phyloP scores from a whole-genome alignment of 1,140 invertebrate genomes.

The Hyles euphorbiae region DNA sequence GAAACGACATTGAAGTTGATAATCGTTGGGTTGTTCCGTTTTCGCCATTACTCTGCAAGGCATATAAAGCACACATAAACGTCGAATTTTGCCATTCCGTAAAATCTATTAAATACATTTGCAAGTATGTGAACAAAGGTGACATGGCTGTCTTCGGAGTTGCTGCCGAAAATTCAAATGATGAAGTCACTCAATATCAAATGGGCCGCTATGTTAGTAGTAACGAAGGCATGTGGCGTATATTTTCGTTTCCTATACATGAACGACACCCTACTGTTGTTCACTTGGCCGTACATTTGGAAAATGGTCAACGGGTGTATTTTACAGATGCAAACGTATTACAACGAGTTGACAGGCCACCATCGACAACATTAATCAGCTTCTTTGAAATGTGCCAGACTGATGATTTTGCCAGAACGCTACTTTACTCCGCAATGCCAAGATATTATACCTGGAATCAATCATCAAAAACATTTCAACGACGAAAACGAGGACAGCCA shows the following conservation, averaged over 20 bases:
- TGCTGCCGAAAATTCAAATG: neutral
- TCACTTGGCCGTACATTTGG: slow-evolving; percentile 53
- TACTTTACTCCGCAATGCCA: neutral
- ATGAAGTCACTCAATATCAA: neutral
- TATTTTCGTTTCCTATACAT: slow-evolving; percentile 12
- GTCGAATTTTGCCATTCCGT: slow-evolving; percentile 2
- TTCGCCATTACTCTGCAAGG: neutral
- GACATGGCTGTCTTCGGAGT: slow-evolving; percentile 4
- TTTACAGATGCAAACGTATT: slow-evolving; percentile 26
- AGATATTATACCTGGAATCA: slow-evolving; percentile 1
- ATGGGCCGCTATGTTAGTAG: slow-evolving; percentile 7
- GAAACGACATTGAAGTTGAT: neutral
- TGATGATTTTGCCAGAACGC: slow-evolving; percentile 14
- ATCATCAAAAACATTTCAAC: neutral
- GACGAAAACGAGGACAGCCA: neutral
- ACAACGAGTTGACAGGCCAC: slow-evolving; percentile 25
- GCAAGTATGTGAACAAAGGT: slow-evolving; percentile 9
- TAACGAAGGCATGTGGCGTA: slow-evolving; percentile 11
- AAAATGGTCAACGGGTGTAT: slow-evolving; percentile 59
- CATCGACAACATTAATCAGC: slow-evolving; percentile 50
- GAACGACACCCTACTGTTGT: slow-evolving; percentile 14
- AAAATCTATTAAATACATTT: slow-evolving; percentile 3
- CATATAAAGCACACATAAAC: neutral
- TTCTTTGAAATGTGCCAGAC: slow-evolving; percentile 49
- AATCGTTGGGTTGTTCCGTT: slow-evolving; percentile 2